Conservation (phyloP, 2,888 invertebrate genomes). For the Rotaria magnacalcarata region DNA sequence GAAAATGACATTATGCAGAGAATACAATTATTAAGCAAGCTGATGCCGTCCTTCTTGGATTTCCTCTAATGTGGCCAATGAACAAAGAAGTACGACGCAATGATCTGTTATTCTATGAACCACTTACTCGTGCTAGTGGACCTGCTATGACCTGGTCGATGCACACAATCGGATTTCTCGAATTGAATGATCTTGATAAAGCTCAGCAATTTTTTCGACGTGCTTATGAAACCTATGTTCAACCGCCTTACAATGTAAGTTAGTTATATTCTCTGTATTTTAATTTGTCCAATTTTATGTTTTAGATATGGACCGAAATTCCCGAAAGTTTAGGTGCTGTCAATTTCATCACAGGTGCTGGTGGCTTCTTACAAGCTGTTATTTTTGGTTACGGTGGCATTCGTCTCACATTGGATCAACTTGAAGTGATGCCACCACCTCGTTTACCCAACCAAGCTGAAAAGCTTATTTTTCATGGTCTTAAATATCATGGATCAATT, state of each 20-base stretch:
- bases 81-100: conserved; percentile 51
- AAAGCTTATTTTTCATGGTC: background rate
- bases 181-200: conserved; percentile 53
- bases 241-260: conserved; percentile 58
- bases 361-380: conserved; percentile 60
- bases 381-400: conserved; percentile 60
- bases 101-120: conserved; percentile 58
- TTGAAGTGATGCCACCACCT: background rate
- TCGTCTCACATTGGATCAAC: conserved; percentile 47
- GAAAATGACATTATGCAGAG: conserved; percentile 39
- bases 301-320: conserved; percentile 60
- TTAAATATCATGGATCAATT: background rate
- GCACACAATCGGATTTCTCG: conserved; percentile 59
- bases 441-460: background rate
- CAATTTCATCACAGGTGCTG: conserved; percentile 61
- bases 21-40: conserved; percentile 53
- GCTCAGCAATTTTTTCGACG: conserved; percentile 54
- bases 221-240: conserved; percentile 53
- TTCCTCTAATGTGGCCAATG: conserved; percentile 56
- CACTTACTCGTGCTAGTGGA: conserved; percentile 52
- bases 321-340: conserved; percentile 55
- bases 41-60: conserved; percentile 60
- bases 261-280: background rate
- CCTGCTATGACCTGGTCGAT: conserved; percentile 62
- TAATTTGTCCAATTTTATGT: background rate